A percentile compares a stretch with the other conserved stretches of the same genome.
Evolutionary conservation across 35 echinoderm and acorn worm species (phyloP).

Genomic region (Apostichopus parvimensis): DNA sequence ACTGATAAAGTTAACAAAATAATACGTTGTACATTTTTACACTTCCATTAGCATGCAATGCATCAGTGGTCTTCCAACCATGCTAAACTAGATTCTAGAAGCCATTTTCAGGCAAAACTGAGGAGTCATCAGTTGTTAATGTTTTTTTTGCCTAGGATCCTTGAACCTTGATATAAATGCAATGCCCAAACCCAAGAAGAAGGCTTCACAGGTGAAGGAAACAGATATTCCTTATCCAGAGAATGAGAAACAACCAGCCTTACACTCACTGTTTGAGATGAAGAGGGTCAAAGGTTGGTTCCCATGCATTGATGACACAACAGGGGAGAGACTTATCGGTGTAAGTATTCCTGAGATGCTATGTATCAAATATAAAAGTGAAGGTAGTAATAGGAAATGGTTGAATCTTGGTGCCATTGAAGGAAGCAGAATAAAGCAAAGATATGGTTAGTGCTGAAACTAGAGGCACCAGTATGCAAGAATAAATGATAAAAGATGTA

Average conservation of each 20-base stretch:
- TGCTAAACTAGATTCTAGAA: background rate
- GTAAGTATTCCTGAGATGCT: slow-evolving; percentile 43
- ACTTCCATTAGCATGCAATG: too few relatives aligned
- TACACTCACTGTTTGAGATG: slow-evolving; percentile 90
- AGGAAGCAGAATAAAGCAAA: too few relatives aligned
- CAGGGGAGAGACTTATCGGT: slow-evolving; percentile 83
- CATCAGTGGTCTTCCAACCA: background rate
- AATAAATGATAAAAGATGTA: too few relatives aligned
- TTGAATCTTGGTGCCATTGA: too few relatives aligned
- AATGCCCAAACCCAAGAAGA: slow-evolving; percentile 94
- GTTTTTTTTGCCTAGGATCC: slow-evolving; percentile 57
- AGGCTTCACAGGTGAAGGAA: slow-evolving; percentile 67
- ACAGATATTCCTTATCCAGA: slow-evolving; percentile 75
- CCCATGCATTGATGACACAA: slow-evolving; percentile 85
- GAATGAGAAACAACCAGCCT: slow-evolving; percentile 44
- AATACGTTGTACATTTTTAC: too few relatives aligned
- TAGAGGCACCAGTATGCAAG: too few relatives aligned
- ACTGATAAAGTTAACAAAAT: too few relatives aligned
- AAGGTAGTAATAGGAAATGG: too few relatives aligned
- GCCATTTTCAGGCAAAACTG: background rate
- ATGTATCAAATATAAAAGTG: too few relatives aligned
- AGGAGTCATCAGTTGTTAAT: background rate
- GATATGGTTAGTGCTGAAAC: too few relatives aligned
- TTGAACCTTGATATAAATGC: slow-evolving; percentile 86
- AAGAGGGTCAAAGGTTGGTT: slow-evolving; percentile 96